Evolutionary conservation across 2,888 invertebrate genomes (phyloP).

Genomic region (Myopa tessellatipennis): DNA sequence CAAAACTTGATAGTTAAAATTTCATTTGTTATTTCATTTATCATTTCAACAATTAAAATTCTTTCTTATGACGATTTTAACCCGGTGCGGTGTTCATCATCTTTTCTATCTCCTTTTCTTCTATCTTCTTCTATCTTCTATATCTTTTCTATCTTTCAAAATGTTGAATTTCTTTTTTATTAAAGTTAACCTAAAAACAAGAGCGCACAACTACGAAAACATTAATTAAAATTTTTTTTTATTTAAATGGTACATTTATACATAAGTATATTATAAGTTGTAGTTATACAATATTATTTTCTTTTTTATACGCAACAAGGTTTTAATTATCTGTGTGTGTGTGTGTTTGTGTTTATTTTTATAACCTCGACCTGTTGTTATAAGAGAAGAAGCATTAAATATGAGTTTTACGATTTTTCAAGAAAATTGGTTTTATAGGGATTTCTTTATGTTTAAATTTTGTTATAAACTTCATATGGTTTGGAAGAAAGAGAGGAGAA

Average conservation of each 20-base stretch:
- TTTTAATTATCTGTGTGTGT: not conserved
- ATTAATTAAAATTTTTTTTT: not conserved
- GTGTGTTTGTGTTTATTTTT: not conserved
- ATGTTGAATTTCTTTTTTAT: no score
- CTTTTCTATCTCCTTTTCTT: no score
- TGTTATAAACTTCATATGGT: not conserved
- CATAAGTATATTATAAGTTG: no score
- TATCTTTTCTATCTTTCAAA: no score
- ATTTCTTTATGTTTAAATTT: not conserved
- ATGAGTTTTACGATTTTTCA: constrained; percentile 9
- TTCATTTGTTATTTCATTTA: no score
- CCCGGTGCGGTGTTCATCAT: no score
- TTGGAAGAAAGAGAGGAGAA: no score
- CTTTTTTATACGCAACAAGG: not conserved
- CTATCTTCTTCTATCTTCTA: no score
- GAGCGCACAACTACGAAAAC: not conserved
- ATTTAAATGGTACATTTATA: not conserved
- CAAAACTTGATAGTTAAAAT: no score
- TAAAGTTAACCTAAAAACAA: no score
- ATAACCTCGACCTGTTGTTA: not conserved
- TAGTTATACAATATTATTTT: not conserved
- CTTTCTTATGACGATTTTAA: no score
- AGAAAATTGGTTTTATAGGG: not conserved
- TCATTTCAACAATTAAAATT: no score
- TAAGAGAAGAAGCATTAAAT: not conserved